Base-by-base conservation (phyloP, 2,888 invertebrate genomes). In the Hypolimnas misippus region DNA sequence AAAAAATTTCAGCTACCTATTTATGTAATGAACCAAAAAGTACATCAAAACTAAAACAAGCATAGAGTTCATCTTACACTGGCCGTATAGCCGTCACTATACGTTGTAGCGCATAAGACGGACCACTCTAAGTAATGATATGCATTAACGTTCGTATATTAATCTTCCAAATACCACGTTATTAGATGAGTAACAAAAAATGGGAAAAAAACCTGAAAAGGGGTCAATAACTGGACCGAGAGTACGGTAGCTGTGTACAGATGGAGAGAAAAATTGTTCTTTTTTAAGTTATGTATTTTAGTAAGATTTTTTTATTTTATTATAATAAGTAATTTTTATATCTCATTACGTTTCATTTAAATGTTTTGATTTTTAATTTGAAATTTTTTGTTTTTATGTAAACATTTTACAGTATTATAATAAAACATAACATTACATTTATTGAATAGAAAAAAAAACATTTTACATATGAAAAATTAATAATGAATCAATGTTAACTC, bases 61-160 rank as follows among this genome's bases (percentile, higher is more conserved):
- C 42, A 31, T 54, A 63, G 61, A 62, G 57, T 16, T 69, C 66
- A 66, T 21, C 25, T 25, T 63, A 59, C 17, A 55, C 54, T 71
- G 71, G 70, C 54, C 55, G 52, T 58, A 0, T 14, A 51, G 46
- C 57, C 42, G 49, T 53, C 58, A 40, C 38, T 38, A 19, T 31
- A 51, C 54, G 49, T 35, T 58, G 38, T 38, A 49, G 33, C 54
- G 69, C 76, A 71, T 73, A 71, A 75, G 74, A 72, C 73, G 73
- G 79, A 70, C 79, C 89, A 90, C 90, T 91, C 89, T 77, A 77
- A 70, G 60, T 90, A 90, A 91, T 91, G 81, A 89, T 87, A 91
- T 87, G 85, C 87, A 88, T 91, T 89, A 90, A 84, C 73, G 70
- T 71, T 60, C 70, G 77, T 71, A 77, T 86, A 88, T 89, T 88